Evolutionary conservation across 2,888 invertebrate species (phyloP), one percentile per base, ranked within the genome.

Genomic region (Esperia sulphurella): DNA sequence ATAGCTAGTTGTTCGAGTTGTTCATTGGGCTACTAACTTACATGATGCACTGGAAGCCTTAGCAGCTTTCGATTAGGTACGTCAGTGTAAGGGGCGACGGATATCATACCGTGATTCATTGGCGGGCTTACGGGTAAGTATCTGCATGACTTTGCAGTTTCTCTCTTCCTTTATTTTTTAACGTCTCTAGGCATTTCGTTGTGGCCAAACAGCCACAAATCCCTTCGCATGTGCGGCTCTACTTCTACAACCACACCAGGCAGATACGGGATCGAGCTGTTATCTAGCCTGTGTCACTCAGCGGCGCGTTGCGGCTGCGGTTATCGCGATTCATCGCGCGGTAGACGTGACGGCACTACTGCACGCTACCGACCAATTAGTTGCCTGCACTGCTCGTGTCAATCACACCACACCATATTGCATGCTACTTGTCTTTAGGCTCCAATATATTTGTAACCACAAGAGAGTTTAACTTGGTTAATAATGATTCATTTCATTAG

Each of bases 51-150:
- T n/a, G n/a, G n/a, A n/a, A n/a, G n/a, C n/a, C n/a, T n/a, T n/a
- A n/a, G n/a, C n/a, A n/a, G n/a, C n/a, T n/a, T n/a, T n/a, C n/a
- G n/a, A n/a, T n/a, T n/a, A n/a, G n/a, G n/a, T n/a, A 98, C 71
- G 94, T 98, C 57, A 95, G 95, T 79, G 95, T 96, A 41, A 92
- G 95, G 58, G 99, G 99, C 81, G 94, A 95, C 67, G 98, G 99
- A 76, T 95, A 96, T 52, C 99, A 99, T 79, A 97, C 98, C 1
- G 95, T 97, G 21, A 5, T 5, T 21, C 2, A 21, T 21, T 21
- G 21, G n/a, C n/a, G 21, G 21, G 21, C 21, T 21, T 3, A 21
- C 21, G 5, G 21, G 21, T 21, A 21, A 5, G 21, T 21, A 3
- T 21, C 21, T 21, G 21, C 21, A 21, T 21, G 21, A 21, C 2